Percentiles rank a stretch among this genome's conserved stretches.
Evolutionary conservation across 1,140 invertebrate genomes (phyloP).

Genomic region (Oedothorax gibbosus): DNA sequence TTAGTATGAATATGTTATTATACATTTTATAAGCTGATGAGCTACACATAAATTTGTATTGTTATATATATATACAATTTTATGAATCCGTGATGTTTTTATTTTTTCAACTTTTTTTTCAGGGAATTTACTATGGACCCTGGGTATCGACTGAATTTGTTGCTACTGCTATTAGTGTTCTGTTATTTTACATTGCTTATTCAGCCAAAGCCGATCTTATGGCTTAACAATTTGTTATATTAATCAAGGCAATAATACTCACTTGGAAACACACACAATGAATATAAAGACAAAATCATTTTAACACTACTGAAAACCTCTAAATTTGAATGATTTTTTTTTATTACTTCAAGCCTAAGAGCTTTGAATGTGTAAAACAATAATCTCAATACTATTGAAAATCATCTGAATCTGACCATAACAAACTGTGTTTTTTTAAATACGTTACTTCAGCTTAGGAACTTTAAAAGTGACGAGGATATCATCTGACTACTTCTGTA

Average conservation of each 20-base stretch:
- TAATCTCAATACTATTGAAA: too few species aligned
- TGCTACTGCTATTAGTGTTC: conserved; percentile 80
- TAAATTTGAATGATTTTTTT: too few species aligned
- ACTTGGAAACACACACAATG: too few species aligned
- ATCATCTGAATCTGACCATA: too few species aligned
- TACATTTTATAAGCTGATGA: not conserved
- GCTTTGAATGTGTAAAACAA: too few species aligned
- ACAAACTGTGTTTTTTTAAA: too few species aligned
- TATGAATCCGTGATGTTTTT: conserved; percentile 1
- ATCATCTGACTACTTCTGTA: too few species aligned
- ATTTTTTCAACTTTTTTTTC: conserved; percentile 62
- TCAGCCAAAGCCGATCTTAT: conserved; percentile 82
- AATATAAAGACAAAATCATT: too few species aligned
- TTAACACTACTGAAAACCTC: too few species aligned
- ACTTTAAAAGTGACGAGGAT: too few species aligned
- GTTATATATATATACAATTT: not conserved
- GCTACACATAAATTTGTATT: not conserved
- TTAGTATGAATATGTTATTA: conserved; percentile 4
- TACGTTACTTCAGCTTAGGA: too few species aligned
- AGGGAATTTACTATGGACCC: conserved; percentile 88
- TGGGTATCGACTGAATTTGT: conserved; percentile 93
- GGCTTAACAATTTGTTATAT: conserved; percentile 69
- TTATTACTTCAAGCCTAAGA: too few species aligned
- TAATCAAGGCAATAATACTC: not conserved
- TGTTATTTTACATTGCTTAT: conserved; percentile 89